A percentile compares a stretch with the other conserved stretches of the same genome.
Conservation (phyloP, 1,140 invertebrate species). For the Mesaphorura yosii region DNA sequence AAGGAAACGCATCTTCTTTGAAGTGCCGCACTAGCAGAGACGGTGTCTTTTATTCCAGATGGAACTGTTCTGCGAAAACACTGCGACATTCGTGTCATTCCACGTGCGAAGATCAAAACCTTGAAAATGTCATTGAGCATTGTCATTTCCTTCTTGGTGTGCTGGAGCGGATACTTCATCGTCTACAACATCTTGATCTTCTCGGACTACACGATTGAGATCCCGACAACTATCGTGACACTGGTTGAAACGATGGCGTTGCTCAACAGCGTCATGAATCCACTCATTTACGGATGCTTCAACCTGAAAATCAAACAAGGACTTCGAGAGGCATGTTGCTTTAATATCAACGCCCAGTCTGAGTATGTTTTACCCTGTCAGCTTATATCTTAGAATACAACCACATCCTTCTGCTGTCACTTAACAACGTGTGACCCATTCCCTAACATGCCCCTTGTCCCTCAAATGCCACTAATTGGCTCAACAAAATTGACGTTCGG, state of each 20-base stretch:
- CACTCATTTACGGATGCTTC: conserved; percentile 40
- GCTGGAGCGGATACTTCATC: conserved; percentile 42
- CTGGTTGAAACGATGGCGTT: conserved; percentile 38
- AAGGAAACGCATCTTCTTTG: background rate
- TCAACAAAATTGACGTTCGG: background rate
- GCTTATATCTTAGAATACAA: background rate
- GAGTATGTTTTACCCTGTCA: conserved; percentile 15
- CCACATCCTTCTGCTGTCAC: background rate
- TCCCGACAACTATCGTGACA: conserved; percentile 35
- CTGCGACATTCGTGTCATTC: conserved; percentile 28
- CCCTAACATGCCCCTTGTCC: background rate
- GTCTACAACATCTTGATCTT: conserved; percentile 37
- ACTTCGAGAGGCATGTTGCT: conserved; percentile 27
- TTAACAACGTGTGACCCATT: background rate
- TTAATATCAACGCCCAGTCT: conserved; percentile 19
- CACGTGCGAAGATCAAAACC: conserved; percentile 38
- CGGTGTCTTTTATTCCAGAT: conserved; percentile 9
- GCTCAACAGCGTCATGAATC: conserved; percentile 40
- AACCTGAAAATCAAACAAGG: conserved; percentile 34
- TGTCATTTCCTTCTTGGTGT: conserved; percentile 37
- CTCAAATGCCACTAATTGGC: background rate
- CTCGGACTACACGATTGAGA: conserved; percentile 36
- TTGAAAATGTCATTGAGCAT: conserved; percentile 40
- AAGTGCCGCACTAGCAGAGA: background rate
- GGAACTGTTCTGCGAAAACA: conserved; percentile 29